phyloP scores from a whole-genome alignment of 2,888 invertebrate genomes.

The Melieria crassipennis region DNA sequence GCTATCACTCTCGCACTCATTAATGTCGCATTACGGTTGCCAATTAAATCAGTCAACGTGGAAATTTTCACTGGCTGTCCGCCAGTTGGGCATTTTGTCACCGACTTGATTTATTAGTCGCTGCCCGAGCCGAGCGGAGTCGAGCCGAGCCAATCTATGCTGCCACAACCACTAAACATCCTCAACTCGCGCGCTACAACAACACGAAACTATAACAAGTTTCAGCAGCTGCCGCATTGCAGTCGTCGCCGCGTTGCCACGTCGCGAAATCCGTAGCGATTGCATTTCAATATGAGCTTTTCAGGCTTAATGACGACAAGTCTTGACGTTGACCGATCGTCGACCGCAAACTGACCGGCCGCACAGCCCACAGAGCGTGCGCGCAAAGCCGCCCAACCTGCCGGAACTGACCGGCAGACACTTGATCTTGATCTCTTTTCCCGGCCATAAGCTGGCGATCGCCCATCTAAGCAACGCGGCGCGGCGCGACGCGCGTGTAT shows the following conservation, averaged over 20 bases:
- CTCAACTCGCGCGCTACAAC: background rate
- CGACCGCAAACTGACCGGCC: conserved; percentile 36
- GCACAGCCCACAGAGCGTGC: conserved; percentile 50
- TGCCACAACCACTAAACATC: conserved; percentile 1
- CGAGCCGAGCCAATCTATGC: background rate
- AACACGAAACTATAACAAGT: background rate
- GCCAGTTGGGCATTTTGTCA: conserved; percentile 1
- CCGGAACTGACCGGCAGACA: conserved; percentile 55
- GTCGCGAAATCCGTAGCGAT: no score
- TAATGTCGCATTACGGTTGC: background rate
- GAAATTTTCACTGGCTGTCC: conserved; percentile 16
- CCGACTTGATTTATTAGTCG: conserved; percentile 11
- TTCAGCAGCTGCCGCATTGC: no score
- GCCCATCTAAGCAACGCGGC: conserved; percentile 51
- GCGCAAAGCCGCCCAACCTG: conserved; percentile 56
- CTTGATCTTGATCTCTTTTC: conserved; percentile 44
- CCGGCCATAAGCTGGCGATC: conserved; percentile 8
- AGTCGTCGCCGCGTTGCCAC: no score
- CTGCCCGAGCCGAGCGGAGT: background rate
- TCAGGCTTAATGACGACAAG: conserved; percentile 46
- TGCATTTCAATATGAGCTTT: background rate
- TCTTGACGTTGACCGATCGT: conserved; percentile 56
- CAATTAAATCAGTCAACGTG: conserved; percentile 21
- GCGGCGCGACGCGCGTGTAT: conserved; percentile 39
- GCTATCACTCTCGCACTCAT: conserved; percentile 4